Conservation (phyloP, 92 coral and sea anemone genomes). For the Metridium senile region DNA sequence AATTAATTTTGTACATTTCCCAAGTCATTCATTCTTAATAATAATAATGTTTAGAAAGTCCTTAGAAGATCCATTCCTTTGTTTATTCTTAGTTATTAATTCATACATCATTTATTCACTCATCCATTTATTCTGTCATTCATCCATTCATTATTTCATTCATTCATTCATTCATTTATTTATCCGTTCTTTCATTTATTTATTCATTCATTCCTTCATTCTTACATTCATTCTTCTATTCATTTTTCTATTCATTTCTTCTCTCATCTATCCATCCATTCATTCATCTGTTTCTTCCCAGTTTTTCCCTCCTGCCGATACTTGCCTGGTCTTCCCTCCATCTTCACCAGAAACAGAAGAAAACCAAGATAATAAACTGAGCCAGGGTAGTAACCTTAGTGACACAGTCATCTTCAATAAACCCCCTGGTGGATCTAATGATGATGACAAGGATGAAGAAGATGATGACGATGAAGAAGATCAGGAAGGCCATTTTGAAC, state of each 20-base stretch:
- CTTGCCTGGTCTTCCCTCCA: conserved; percentile 69
- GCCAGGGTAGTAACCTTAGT: conserved; percentile 54
- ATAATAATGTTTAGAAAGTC: no score
- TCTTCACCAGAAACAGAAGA: conserved; percentile 30
- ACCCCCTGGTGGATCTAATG: conserved; percentile 24
- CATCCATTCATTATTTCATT: background rate
- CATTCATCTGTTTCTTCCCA: no score
- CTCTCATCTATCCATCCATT: conserved; percentile 2
- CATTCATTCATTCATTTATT: background rate
- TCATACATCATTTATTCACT: background rate
- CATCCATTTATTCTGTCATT: background rate
- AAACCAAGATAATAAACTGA: conserved; percentile 5
- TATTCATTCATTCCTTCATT: conserved; percentile 1
- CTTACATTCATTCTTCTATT: background rate
- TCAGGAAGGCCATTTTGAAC: conserved; percentile 53
- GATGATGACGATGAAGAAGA: conserved; percentile 23
- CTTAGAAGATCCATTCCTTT: no score
- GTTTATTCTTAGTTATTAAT: no score
- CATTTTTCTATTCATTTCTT: background rate
- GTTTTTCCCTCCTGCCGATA: conserved; percentile 76
- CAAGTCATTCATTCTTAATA: no score
- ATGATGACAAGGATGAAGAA: conserved; percentile 19
- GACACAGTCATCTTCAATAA: conserved; percentile 58
- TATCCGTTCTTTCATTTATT: background rate
- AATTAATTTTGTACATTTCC: no score